Evolutionary conservation across 2,888 invertebrate genomes (phyloP), one percentile per base, ranked within the genome.

Genomic region (Eupithecia dodoneata): DNA sequence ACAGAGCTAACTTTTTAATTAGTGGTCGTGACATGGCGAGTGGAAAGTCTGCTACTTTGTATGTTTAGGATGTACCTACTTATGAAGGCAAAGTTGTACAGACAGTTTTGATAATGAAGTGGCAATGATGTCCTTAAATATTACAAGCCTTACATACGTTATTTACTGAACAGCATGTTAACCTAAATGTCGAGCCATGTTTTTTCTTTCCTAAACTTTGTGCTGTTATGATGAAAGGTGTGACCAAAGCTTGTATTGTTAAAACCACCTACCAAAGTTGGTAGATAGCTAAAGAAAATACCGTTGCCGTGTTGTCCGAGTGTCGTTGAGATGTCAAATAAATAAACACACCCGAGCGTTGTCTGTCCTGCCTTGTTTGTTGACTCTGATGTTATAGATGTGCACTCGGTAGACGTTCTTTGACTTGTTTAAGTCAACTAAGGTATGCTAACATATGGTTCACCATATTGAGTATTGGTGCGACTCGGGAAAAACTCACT

Each of bases 1-100:
- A 76, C 83, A 80, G 81, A 77, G 78, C 78, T 82, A 82, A 83
- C 81, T 82, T 83, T 59, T 82, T 81, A 83, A 83, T 83, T 81
- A 79, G 82, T 78, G 81, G 77, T 65, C 74, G 42, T 71, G 76
- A 71, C 73, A 75, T 74, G 74, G 77, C 73, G 76, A 74, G 76
- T 72, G 69, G 63, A 42, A 66, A 42, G 13, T 15, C 30, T 65
- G 7, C 42, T 42, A 52, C 67, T 67, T 67, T 73, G 67, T 73
- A 47, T 30, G 72, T 65, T 73, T 66, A 41, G 42, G 66, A 66
- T 66, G 42, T 66, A 2, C 66, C 15, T 66, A 41, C 66, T 66
- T 42, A 66, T 66, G 42, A 66, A 15, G 9, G 42, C 3, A 15
- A 66, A 66, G 42, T 66, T 30, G 66, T 7, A 18, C 42, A 41